These are phyloP conservation scores for Lithobates pipiens DNA, from an alignment of 2,797 vertebrate species.

Conservation along the genomic window DNA sequence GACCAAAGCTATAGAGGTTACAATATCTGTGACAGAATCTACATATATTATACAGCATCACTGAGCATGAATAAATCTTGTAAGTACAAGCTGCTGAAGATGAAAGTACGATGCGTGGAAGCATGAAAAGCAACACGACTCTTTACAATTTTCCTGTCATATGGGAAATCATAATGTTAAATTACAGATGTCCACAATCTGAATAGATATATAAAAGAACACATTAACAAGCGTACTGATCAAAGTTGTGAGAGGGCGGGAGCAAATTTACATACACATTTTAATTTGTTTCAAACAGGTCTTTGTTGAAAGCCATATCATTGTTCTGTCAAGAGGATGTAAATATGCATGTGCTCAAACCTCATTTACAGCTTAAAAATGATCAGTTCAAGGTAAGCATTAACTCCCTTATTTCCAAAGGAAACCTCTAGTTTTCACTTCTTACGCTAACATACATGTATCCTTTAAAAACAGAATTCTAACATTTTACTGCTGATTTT, in stretches of 20 bases:
- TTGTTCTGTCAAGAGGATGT: neutral
- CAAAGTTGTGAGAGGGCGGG: constrained; percentile 34
- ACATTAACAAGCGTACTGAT: constrained; percentile 39
- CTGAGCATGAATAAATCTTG: constrained; percentile 39
- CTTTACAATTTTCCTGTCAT: constrained; percentile 44
- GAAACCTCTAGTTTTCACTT: neutral
- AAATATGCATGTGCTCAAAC: constrained; percentile 13
- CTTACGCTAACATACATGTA: no score
- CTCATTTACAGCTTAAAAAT: neutral
- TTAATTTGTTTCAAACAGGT: constrained; percentile 23
- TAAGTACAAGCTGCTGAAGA: constrained; percentile 42
- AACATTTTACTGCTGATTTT: no score
- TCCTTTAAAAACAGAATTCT: no score
- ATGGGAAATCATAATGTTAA: constrained; percentile 48
- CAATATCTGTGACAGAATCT: constrained; percentile 7
- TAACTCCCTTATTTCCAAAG: neutral
- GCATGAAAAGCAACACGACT: constrained; percentile 43
- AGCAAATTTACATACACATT: constrained; percentile 31
- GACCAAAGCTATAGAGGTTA: neutral
- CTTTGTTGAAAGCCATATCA: constrained; percentile 6
- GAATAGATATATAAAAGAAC: constrained; percentile 38
- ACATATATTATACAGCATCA: constrained; percentile 29
- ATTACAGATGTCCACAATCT: constrained; percentile 46
- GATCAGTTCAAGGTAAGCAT: neutral
- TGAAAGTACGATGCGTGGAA: constrained; percentile 31